A percentile compares a stretch with the other conserved stretches of the same genome.
phyloP scores from a whole-genome alignment of 2,888 invertebrate genomes.

The Drosophila algonquin region DNA sequence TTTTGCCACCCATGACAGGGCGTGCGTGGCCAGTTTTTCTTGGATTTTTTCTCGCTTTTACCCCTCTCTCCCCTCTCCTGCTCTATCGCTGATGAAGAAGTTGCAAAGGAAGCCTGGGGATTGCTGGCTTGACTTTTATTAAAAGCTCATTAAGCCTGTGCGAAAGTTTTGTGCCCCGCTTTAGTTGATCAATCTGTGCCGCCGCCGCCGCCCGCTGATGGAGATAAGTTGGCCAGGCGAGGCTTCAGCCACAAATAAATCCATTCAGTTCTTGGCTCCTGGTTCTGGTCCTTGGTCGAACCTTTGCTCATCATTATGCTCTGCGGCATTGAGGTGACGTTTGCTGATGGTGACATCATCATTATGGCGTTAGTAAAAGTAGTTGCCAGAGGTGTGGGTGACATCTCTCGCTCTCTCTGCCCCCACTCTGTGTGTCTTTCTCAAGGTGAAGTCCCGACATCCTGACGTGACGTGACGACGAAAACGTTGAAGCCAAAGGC shows the following conservation, averaged over 20 bases:
- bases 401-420: neutral
- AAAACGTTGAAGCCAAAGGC: constrained; percentile 60
- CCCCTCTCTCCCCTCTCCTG: neutral
- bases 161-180: constrained; percentile 60
- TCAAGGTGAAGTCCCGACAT: constrained; percentile 45
- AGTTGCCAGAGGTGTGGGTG: constrained; percentile 41
- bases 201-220: constrained; percentile 53
- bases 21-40: constrained; percentile 72
- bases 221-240: constrained; percentile 50
- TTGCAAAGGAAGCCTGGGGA: constrained; percentile 1
- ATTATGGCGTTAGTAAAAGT: constrained; percentile 58
- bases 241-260: constrained; percentile 65
- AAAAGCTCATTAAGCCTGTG: constrained; percentile 74
- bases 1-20: constrained; percentile 7
- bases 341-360: constrained; percentile 72
- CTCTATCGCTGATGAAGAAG: neutral
- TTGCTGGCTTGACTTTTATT: constrained; percentile 74
- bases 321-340: constrained; percentile 20
- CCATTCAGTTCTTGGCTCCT: constrained; percentile 28
- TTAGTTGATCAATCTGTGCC: constrained; percentile 58
- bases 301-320: constrained; percentile 50
- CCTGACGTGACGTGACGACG: constrained; percentile 46
- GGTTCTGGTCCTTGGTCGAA: constrained; percentile 4
- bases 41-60: constrained; percentile 44
- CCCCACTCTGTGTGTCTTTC: constrained; percentile 27